A percentile compares a stretch with the other conserved stretches of the same genome.
Conservation (phyloP, 2,888 invertebrate genomes). For the Hoplodrina ambigua region DNA sequence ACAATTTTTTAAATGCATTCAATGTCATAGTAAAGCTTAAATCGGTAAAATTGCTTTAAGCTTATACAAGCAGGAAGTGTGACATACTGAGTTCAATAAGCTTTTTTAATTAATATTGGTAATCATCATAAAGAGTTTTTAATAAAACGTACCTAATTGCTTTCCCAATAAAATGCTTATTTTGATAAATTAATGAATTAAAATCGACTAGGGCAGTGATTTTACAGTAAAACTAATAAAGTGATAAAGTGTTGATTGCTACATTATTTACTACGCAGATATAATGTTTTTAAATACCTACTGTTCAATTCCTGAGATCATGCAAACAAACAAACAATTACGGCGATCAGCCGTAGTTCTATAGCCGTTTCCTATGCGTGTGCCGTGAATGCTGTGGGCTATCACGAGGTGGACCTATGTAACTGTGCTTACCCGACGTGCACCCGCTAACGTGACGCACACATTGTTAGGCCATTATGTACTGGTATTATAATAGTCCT, state of each 20-base stretch:
- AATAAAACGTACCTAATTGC: background rate
- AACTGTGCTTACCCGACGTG: constrained; percentile 55
- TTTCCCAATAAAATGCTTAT: background rate
- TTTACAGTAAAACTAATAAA: background rate
- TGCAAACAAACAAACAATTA: constrained; percentile 62
- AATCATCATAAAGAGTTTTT: constrained; percentile 5
- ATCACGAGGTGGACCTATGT: constrained; percentile 73
- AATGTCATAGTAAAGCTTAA: background rate
- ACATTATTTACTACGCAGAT: too few relatives aligned
- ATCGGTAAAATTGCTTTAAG: constrained; percentile 3
- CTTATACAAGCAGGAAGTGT: constrained; percentile 11
- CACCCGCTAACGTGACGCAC: constrained; percentile 43
- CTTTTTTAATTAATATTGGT: too few relatives aligned
- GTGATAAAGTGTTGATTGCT: too few relatives aligned
- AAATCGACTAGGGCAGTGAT: background rate
- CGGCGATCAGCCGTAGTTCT: constrained; percentile 36
- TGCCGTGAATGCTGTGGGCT: constrained; percentile 77
- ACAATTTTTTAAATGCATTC: constrained; percentile 21
- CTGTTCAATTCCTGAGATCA: constrained; percentile 30
- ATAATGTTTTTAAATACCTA: background rate
- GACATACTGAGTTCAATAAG: constrained; percentile 3
- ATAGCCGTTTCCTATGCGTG: constrained; percentile 61
- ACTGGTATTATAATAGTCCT: constrained; percentile 26
- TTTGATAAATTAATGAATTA: background rate
- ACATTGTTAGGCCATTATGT: constrained; percentile 41